Conservation (phyloP, 2,797 vertebrate species). For the Cercopithecus mitis region DNA sequence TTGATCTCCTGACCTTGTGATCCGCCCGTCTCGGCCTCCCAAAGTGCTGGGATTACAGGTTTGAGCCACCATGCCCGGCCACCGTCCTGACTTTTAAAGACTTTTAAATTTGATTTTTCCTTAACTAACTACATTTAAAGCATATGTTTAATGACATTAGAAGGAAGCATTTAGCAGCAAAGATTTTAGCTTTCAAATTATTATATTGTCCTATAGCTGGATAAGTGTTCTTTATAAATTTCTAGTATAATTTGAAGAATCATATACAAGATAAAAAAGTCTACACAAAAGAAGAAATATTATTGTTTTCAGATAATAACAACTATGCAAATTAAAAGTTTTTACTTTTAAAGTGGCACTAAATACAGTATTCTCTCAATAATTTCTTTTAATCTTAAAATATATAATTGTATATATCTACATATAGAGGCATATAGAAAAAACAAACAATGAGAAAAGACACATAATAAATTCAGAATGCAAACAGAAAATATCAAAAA, state of each 20-base stretch:
- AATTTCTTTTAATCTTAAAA: neutral
- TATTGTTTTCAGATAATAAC: neutral
- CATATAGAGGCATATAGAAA: neutral
- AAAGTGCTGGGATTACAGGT: too few relatives aligned
- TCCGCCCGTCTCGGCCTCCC: too few relatives aligned
- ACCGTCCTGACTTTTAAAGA: neutral
- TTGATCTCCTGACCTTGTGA: too few relatives aligned
- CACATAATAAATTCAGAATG: neutral
- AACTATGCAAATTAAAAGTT: neutral
- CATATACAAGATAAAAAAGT: neutral
- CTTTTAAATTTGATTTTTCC: neutral
- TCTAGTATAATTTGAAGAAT: neutral
- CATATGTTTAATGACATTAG: neutral
- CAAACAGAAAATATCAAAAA: neutral
- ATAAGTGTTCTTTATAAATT: constrained; percentile 29
- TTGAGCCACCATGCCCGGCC: too few relatives aligned
- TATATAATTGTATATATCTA: neutral
- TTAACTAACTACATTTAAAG: neutral
- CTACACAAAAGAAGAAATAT: neutral
- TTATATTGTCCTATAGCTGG: neutral
- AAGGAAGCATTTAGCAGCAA: neutral
- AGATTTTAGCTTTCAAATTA: constrained; percentile 55
- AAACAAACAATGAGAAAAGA: neutral
- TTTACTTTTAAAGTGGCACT: neutral
- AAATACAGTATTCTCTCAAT: neutral